Evolutionary conservation across 2,888 invertebrate genomes (phyloP).

Genomic region (Neoscelio sp.): DNA sequence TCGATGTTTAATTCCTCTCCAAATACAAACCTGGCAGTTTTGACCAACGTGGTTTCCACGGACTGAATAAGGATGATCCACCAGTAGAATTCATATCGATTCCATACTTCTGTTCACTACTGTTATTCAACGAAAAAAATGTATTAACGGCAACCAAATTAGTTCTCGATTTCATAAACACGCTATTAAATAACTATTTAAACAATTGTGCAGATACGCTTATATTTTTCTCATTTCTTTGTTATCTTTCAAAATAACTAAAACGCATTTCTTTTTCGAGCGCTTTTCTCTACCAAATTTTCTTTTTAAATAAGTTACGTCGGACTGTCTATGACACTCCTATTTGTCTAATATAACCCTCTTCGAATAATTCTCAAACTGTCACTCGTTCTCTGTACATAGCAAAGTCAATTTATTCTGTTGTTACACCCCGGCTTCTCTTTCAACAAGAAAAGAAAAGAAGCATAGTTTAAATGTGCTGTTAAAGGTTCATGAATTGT

Average conservation of each 20-base stretch:
- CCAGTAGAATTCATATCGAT: too few relatives aligned
- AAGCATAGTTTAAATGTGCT: slow-evolving; percentile 21
- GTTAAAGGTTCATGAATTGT: slow-evolving; percentile 59
- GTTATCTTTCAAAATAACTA: not conserved
- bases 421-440: slow-evolving; percentile 24
- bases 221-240: too few relatives aligned
- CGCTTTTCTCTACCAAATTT: slow-evolving; percentile 25
- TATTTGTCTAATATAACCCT: slow-evolving; percentile 33
- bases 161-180: too few relatives aligned
- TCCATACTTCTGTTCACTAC: too few relatives aligned
- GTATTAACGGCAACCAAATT: too few relatives aligned
- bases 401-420: slow-evolving; percentile 28
- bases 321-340: slow-evolving; percentile 1
- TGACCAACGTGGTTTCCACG: too few relatives aligned
- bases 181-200: too few relatives aligned
- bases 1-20: too few relatives aligned
- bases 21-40: too few relatives aligned
- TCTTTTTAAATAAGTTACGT: slow-evolving; percentile 21
- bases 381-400: slow-evolving; percentile 25
- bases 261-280: slow-evolving; percentile 27
- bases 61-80: too few relatives aligned
- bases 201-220: too few relatives aligned
- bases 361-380: slow-evolving; percentile 42
- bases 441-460: slow-evolving; percentile 22
- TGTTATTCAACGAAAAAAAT: too few relatives aligned